Evolutionary conservation across 2,113 vertebrate genomes (phyloP).

Genomic region (Callipepla californica): DNA sequence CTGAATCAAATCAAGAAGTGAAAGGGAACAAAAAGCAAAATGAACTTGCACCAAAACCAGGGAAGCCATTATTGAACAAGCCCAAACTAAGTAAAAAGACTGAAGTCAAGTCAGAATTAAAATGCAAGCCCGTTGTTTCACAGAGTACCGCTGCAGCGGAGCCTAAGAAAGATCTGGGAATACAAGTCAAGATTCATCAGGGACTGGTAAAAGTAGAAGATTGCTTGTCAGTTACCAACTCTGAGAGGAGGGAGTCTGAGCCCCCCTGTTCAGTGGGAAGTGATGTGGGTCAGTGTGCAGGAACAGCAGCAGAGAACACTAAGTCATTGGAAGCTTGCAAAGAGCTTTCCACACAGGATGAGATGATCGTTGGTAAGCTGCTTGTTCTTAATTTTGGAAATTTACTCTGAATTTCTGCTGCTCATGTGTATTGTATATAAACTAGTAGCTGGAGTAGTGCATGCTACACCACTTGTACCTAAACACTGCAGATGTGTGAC

Average conservation of each 20-base stretch:
- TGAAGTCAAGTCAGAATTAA: constrained; percentile 30
- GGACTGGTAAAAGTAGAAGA: background rate
- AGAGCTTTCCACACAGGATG: background rate
- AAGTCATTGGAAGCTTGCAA: background rate
- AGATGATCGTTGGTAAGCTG: constrained; percentile 40
- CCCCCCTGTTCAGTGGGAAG: background rate
- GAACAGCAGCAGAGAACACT: background rate
- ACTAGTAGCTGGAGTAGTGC: background rate
- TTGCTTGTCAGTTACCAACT: background rate
- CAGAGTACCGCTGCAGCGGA: background rate
- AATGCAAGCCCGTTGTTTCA: background rate
- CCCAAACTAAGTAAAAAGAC: background rate
- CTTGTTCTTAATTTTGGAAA: background rate
- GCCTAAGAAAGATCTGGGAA: background rate
- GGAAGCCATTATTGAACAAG: background rate
- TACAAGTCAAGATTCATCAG: background rate
- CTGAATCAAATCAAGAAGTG: background rate
- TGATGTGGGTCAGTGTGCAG: background rate
- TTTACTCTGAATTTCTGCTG: background rate
- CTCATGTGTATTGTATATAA: background rate
- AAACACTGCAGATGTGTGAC: background rate
- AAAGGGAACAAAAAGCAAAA: constrained; percentile 14
- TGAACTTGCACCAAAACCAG: background rate
- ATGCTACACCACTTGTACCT: background rate
- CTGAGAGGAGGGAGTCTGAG: background rate